Conservation (phyloP, 2,113 vertebrate species). For the Noctilio leporinus region DNA sequence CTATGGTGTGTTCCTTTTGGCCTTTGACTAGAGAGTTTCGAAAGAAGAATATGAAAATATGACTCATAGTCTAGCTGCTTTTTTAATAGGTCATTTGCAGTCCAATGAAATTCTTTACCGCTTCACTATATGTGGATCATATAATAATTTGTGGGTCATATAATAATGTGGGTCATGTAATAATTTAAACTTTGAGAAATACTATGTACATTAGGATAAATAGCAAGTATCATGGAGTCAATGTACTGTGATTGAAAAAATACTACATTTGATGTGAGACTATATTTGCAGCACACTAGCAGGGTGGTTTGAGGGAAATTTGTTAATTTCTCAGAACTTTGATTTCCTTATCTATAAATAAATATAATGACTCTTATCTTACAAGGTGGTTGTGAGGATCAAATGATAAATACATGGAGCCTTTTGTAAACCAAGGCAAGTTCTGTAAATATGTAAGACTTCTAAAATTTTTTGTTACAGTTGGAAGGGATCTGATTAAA, state of each 20-base stretch:
- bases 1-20: neutral
- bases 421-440: neutral
- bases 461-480: neutral
- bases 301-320: neutral
- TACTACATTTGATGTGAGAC: neutral
- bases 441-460: neutral
- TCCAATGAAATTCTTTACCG: neutral
- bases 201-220: neutral
- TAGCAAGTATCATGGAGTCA: neutral
- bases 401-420: neutral
- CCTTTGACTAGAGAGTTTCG: neutral
- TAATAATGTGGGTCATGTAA: neutral
- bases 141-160: too few species aligned
- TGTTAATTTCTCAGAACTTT: neutral
- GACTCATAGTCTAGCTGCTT: neutral
- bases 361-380: neutral
- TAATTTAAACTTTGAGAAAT: neutral
- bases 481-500: neutral
- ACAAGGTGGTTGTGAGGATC: neutral
- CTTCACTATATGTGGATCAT: neutral
- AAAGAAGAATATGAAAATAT: neutral
- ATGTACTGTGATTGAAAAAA: neutral
- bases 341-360: neutral
- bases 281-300: neutral
- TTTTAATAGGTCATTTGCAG: neutral